Evolutionary conservation across 2,888 invertebrate species (phyloP).

Genomic region (Erebia epiphron): DNA sequence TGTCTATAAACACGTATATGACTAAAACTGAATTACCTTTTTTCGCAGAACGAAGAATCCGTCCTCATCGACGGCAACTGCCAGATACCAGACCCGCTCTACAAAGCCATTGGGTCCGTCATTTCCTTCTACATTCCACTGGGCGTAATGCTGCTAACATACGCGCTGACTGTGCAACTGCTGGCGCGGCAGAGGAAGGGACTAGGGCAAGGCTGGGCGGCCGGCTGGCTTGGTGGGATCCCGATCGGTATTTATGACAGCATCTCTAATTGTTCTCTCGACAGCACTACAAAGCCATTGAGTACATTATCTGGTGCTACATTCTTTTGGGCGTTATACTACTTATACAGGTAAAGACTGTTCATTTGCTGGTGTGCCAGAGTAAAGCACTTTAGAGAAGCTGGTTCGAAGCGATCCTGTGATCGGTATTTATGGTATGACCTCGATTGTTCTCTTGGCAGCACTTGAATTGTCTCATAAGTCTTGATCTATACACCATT

Average conservation of each 20-base stretch:
- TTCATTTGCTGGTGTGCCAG: background rate
- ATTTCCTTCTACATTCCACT: slow-evolving; percentile 98
- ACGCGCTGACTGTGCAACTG: slow-evolving; percentile 94
- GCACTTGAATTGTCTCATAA: too few species aligned
- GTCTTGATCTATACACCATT: background rate
- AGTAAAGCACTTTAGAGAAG: background rate
- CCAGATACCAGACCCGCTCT: slow-evolving; percentile 93
- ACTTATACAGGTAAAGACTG: background rate
- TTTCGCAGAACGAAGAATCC: slow-evolving; percentile 90
- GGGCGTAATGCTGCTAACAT: slow-evolving; percentile 97
- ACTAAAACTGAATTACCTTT: slow-evolving; percentile 25
- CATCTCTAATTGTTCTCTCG: background rate
- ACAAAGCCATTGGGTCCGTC: slow-evolving; percentile 96
- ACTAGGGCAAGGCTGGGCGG: slow-evolving; percentile 86
- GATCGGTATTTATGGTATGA: background rate
- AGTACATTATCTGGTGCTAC: slow-evolving; percentile 73
- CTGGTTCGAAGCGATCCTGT: background rate
- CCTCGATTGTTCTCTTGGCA: too few species aligned
- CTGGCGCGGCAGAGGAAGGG: slow-evolving; percentile 93
- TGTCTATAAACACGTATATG: background rate
- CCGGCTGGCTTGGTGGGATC: slow-evolving; percentile 88
- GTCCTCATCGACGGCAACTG: slow-evolving; percentile 92
- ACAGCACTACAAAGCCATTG: slow-evolving; percentile 86
- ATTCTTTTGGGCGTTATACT: slow-evolving; percentile 93
- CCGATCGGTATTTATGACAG: slow-evolving; percentile 74